Base-by-base conservation (phyloP, 2,113 vertebrate genomes). In the Pseudorasbora parva region DNA sequence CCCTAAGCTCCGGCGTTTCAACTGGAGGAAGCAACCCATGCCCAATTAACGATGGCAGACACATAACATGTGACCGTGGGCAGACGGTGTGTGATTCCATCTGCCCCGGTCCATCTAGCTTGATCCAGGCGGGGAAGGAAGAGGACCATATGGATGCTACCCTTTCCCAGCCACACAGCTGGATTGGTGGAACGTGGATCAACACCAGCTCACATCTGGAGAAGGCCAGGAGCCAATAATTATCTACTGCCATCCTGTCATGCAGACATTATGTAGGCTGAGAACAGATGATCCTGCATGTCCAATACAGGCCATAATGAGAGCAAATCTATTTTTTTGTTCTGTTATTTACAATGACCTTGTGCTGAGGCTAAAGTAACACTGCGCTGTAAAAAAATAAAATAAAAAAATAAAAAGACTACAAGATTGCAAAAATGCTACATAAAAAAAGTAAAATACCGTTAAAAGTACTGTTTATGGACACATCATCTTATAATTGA, bases 121-220 rank as follows among this genome's bases (percentile, higher is more conserved):
- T 49, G 23, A 47, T 43, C 59, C 78, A 33, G 45, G 25, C 78
- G 69, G 27, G 33, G n/a, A 77, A 57, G 23, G 21, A 72, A 81
- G 30, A 11, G 19, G 62, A 45, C 74, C 83, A 85, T 73, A 85
- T 83, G 83, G 83, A n/a, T 45, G 1, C 1, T 15, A 66, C 49
- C 71, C 27, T 21, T 78, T 60, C n/a, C n/a, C 45, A 30, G 64
- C 21, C 66, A 19, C 43, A 47, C 79, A 84, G 78, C 86, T 78
- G 80, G 74, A 82, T 64, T 6, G 23, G 7, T 21, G 66, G 23
- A 76, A 30, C 6, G 23, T 2, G 14, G 51, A 74, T 69, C 75
- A 74, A 73, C 57, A 82, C 8, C 45, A 60, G 59, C 51, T 49
- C 68, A 73, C 85, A 83, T 72, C 83, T 75, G 74, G 60, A 72